phyloP scores from a whole-genome alignment of 2,113 vertebrate species.

The Notechis scutatus region DNA sequence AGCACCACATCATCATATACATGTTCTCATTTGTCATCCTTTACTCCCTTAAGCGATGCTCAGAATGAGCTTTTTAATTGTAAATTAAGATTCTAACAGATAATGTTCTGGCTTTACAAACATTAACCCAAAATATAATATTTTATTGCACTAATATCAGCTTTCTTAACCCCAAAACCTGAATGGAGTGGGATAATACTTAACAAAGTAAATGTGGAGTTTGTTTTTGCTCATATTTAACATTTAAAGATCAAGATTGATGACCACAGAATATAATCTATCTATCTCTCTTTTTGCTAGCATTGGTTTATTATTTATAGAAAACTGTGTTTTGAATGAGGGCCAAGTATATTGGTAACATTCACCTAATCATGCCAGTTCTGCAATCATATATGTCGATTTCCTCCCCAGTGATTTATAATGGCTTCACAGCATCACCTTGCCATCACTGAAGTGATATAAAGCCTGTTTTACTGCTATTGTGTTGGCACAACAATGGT shows the following conservation, averaged over 20 bases:
- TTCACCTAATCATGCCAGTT: conserved; percentile 19
- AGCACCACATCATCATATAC: too few species aligned
- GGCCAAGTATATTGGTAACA: conserved; percentile 6
- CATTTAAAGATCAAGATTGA: conserved; percentile 15
- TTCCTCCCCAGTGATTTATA: too few species aligned
- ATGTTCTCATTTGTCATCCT: too few species aligned
- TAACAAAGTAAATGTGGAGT: conserved; percentile 34
- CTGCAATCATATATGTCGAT: neutral
- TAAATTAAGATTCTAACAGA: too few species aligned
- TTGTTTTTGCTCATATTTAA: conserved; percentile 42
- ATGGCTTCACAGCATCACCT: too few species aligned
- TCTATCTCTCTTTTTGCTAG: neutral
- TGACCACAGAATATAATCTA: conserved; percentile 15
- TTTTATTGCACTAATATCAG: neutral
- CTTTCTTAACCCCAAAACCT: neutral
- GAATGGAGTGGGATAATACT: too few species aligned
- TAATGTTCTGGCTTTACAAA: neutral
- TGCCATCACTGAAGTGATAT: too few species aligned
- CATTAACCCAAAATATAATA: neutral
- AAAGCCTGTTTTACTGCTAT: too few species aligned
- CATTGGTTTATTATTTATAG: conserved; percentile 2
- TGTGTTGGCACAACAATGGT: too few species aligned
- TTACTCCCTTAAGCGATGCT: too few species aligned
- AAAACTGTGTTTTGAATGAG: conserved; percentile 7
- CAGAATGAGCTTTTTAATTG: too few species aligned